These are phyloP conservation scores for Coelinius sp. DNA, from an alignment of 2,888 invertebrate species.

Conservation along the genomic window DNA sequence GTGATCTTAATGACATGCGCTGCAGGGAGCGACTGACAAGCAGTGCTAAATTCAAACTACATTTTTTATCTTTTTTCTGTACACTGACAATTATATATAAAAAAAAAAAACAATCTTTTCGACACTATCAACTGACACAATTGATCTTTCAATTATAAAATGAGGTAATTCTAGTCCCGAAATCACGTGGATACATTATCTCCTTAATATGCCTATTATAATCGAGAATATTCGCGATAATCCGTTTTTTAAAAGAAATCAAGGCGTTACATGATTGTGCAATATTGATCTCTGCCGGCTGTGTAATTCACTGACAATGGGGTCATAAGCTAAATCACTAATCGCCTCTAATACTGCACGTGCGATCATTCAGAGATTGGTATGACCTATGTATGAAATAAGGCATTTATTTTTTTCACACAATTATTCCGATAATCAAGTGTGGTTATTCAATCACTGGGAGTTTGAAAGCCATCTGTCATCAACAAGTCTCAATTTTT, in stretches of 20 bases:
- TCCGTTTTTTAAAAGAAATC: background rate
- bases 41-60: background rate
- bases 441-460: background rate
- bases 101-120: no score
- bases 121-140: background rate
- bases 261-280: background rate
- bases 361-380: background rate
- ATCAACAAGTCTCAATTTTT: conserved; percentile 3
- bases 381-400: background rate
- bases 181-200: conserved; percentile 5
- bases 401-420: background rate
- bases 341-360: background rate
- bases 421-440: background rate
- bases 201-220: background rate
- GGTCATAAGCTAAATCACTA: conserved; percentile 1
- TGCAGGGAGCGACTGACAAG: background rate
- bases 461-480: conserved; percentile 8
- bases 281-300: background rate
- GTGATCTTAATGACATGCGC: conserved; percentile 8
- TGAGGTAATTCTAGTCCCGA: background rate
- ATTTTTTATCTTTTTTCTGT: background rate
- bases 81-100: background rate
- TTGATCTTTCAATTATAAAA: background rate
- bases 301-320: background rate
- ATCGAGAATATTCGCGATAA: background rate